Evolutionary conservation across 2,888 invertebrate species (phyloP).

Genomic region (Tortrix viridana): DNA sequence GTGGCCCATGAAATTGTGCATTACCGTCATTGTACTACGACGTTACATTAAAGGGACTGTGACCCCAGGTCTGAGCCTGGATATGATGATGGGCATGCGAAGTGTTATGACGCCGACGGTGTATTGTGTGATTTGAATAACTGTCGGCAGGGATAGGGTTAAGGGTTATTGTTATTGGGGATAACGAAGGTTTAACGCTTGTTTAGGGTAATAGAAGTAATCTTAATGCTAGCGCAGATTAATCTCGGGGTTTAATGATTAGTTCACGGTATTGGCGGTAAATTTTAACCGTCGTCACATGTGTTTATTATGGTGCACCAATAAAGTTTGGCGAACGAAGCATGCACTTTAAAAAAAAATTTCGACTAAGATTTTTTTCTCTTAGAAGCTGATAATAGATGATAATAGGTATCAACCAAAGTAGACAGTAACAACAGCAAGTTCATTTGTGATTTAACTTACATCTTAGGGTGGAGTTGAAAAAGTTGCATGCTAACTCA

Average conservation of each 20-base stretch:
- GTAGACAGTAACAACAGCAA: too few species aligned
- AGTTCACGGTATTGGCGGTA: too few species aligned
- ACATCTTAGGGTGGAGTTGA: too few species aligned
- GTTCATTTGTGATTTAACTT: too few species aligned
- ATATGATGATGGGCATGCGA: conserved; percentile 13
- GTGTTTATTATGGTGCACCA: too few species aligned
- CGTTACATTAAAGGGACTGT: conserved; percentile 71
- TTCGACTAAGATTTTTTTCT: too few species aligned
- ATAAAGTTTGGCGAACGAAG: too few species aligned
- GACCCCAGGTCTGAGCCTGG: conserved; percentile 56
- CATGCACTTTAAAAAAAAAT: too few species aligned
- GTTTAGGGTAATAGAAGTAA: conserved; percentile 1
- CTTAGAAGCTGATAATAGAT: too few species aligned
- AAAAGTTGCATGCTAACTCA: too few species aligned
- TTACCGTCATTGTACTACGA: conserved; percentile 73
- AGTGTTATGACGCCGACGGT: conserved; percentile 13
- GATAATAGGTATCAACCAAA: too few species aligned
- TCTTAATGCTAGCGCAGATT: not conserved
- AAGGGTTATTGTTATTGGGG: conserved; percentile 19
- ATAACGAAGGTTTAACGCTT: not conserved
- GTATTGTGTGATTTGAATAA: conserved; percentile 23
- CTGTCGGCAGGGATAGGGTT: conserved; percentile 9
- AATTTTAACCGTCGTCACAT: too few species aligned
- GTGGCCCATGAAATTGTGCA: conserved; percentile 78
- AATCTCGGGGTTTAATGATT: not conserved